Base-by-base conservation (phyloP, 2,797 vertebrate genomes). In the Eutrigla gurnardus region DNA sequence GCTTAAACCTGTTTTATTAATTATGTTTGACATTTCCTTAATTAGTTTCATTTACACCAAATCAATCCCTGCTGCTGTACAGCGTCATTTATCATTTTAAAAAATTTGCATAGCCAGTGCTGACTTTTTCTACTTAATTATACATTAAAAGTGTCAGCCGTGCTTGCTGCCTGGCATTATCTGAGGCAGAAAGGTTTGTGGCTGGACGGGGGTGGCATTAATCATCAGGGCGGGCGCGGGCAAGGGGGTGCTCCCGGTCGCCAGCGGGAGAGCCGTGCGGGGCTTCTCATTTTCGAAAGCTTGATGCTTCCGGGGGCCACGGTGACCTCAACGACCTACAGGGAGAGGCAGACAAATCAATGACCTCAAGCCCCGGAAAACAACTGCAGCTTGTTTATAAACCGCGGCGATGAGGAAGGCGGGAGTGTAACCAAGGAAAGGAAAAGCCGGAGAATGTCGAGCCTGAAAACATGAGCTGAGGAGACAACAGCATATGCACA, bases 41-140 rank as follows among this genome's bases (percentile, higher is more conserved):
- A 96, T 97, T 96, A 95, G 95, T 96, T 97, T 97, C 95, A 97
- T 97, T 97, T 97, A 96, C 96, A 96, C 96, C 96, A 96, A 96
- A 97, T 98, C 96, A 96, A 99, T 99, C 98, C 98, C 97, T 97
- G 98, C 97, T 97, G 97, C 97, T 97, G 95, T 97, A 97, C 96
- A 95, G 96, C 97, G 96, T 98, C 98, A 98, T 99, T 99, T 99
- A 99, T 99, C 97, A 99, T 99, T 98, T 98, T 97, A 96, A 98
- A 98, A 99, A 99, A 99, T 99, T 99, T 99, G 97, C 98, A 98
- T 99, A 99, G 96, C 97, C 96, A 96, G 96, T 97, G 97, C 97
- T 98, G 98, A 99, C 98, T 99, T 98, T 99, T 98, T 98, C 98
- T 99, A 99, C 98, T 99, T 98, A 99, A 99, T 99, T 99, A 99